Conservation (phyloP, 2,113 vertebrate species). For the Periophthalmus modestus region DNA sequence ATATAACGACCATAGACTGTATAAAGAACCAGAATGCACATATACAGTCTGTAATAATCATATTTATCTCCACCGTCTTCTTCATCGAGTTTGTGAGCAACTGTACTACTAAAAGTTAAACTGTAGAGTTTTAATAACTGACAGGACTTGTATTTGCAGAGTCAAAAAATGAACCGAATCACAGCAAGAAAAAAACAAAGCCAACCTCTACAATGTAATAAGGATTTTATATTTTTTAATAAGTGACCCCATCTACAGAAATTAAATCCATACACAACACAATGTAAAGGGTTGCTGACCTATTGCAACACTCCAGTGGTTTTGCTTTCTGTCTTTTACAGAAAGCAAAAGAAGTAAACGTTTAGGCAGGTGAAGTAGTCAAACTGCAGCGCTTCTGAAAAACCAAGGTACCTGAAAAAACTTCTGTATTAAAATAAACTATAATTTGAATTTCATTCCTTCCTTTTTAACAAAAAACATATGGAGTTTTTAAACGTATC, state of each 20-base stretch:
- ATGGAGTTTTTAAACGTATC: not conserved
- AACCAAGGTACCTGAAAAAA: not conserved
- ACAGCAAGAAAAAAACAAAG: no score
- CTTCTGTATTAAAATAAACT: not conserved
- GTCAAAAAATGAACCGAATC: no score
- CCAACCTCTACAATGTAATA: no score
- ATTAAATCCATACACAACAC: not conserved
- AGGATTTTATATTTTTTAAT: no score
- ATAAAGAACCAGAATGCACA: no score
- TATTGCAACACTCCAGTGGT: not conserved
- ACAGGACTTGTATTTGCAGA: not conserved
- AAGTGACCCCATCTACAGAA: not conserved
- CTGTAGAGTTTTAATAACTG: conserved; percentile 66
- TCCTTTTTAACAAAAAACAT: not conserved
- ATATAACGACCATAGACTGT: no score
- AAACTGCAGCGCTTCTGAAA: not conserved
- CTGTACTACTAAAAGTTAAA: no score
- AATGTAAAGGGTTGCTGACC: not conserved
- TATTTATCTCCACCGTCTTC: no score
- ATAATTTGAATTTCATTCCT: not conserved
- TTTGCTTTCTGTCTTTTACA: no score
- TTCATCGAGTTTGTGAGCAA: no score
- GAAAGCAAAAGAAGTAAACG: not conserved
- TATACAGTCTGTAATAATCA: no score
- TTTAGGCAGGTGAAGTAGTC: not conserved